Conservation (phyloP, 2,888 invertebrate species). For the Chrysotoxum bicinctum region DNA sequence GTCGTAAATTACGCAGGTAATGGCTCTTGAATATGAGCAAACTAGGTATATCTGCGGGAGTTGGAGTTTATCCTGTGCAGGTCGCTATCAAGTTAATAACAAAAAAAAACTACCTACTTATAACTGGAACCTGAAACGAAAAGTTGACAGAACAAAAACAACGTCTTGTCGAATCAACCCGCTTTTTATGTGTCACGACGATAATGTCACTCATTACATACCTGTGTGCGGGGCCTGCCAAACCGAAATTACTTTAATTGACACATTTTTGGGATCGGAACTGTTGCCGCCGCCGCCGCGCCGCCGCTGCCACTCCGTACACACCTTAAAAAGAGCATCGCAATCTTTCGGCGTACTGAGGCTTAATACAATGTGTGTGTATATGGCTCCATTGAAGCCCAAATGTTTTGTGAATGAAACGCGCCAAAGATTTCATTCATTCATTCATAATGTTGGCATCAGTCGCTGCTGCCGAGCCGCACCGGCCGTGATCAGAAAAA, state of each 20-base stretch:
- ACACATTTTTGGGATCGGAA: constrained; percentile 72
- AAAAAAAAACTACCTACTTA: constrained; percentile 2
- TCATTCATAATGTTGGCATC: constrained; percentile 52
- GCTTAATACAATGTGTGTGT: constrained; percentile 8
- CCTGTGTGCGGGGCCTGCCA: constrained; percentile 31
- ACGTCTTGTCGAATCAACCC: constrained; percentile 32
- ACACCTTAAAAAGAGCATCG: constrained; percentile 47
- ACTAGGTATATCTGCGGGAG: constrained; percentile 64
- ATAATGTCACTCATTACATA: constrained; percentile 44
- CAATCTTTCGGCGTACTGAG: constrained; percentile 31
- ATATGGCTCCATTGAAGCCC: constrained; percentile 57
- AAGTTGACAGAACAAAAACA: background rate
- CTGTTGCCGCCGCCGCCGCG: constrained; percentile 15
- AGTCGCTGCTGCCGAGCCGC: background rate
- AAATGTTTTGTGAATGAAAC: constrained; percentile 62
- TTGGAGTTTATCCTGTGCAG: constrained; percentile 64
- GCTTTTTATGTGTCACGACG: constrained; percentile 60
- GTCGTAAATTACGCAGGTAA: constrained; percentile 72
- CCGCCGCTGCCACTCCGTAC: constrained; percentile 4
- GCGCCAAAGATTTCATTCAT: constrained; percentile 53
- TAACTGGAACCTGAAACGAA: constrained; percentile 15
- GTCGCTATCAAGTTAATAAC: constrained; percentile 15
- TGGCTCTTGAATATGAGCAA: constrained; percentile 60
- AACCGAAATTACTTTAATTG: constrained; percentile 70
- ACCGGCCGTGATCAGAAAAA: constrained; percentile 35